Conservation (phyloP, 2,797 vertebrate species). For the Pantherophis alleghaniensis region DNA sequence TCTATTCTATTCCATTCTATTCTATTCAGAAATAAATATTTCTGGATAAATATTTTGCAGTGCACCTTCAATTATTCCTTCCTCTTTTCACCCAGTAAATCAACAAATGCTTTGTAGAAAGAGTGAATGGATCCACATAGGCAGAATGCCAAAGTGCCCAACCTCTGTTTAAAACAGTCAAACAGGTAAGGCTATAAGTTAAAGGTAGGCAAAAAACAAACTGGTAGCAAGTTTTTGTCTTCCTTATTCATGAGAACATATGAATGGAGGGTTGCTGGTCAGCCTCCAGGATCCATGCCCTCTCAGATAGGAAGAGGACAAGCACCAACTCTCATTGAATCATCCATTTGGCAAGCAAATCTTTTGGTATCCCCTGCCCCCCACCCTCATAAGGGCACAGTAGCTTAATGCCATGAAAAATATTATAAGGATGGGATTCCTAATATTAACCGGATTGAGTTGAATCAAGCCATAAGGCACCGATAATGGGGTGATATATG, state of each 20-base stretch:
- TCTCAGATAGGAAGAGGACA: background rate
- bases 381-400: background rate
- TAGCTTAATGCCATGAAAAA: background rate
- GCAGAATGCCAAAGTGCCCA: no score
- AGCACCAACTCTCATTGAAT: background rate
- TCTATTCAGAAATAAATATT: no score
- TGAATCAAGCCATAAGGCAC: background rate
- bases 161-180: background rate
- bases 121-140: background rate
- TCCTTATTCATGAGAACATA: background rate
- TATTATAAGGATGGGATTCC: background rate
- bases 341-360: background rate
- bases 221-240: background rate
- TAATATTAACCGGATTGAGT: background rate
- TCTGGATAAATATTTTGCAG: background rate
- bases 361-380: background rate
- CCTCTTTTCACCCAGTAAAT: background rate
- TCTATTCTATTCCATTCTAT: no score
- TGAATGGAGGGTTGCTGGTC: background rate
- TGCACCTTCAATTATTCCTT: background rate
- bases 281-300: background rate
- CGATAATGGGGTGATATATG: background rate
- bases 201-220: background rate
- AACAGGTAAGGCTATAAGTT: background rate
- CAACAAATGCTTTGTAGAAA: background rate